phyloP scores from a whole-genome alignment of 2,888 invertebrate genomes.

The Gandaritis pyraliata region DNA sequence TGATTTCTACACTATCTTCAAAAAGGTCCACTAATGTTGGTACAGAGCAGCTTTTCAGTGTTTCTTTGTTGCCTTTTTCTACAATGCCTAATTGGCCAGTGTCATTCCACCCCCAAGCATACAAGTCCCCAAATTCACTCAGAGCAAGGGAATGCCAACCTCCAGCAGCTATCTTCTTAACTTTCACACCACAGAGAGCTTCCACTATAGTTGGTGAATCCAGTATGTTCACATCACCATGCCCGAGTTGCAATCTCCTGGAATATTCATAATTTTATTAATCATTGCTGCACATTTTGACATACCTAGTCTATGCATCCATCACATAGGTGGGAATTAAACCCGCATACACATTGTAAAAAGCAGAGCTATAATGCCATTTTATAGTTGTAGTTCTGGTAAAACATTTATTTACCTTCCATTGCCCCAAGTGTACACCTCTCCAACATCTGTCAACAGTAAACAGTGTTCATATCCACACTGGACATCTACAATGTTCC shows the following conservation, averaged over 20 bases:
- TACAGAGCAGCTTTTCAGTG: conserved; percentile 57
- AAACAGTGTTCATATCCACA: conserved; percentile 94
- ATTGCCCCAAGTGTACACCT: conserved; percentile 92
- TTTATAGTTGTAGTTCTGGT: no score
- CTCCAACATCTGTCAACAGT: conserved; percentile 87
- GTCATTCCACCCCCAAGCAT: conserved; percentile 96
- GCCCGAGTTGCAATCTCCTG: conserved; percentile 95
- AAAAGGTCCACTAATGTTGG: conserved; percentile 70
- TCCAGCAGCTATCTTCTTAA: conserved; percentile 89
- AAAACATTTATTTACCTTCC: conserved; percentile 86
- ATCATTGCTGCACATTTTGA: background rate
- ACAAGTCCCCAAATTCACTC: conserved; percentile 92
- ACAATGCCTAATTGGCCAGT: conserved; percentile 92
- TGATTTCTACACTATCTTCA: conserved; percentile 69
- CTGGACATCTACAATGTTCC: conserved; percentile 85
- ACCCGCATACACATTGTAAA: no score
- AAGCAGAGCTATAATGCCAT: no score
- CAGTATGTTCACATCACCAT: conserved; percentile 87
- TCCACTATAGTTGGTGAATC: conserved; percentile 87
- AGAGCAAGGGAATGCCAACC: conserved; percentile 95
- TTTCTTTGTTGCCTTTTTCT: conserved; percentile 53
- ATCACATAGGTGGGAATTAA: no score
- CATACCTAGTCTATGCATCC: no score
- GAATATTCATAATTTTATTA: conserved; percentile 1
- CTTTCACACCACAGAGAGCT: conserved; percentile 90